Conservation (phyloP, 1,140 invertebrate species). For the Leptopilina clavipes region DNA sequence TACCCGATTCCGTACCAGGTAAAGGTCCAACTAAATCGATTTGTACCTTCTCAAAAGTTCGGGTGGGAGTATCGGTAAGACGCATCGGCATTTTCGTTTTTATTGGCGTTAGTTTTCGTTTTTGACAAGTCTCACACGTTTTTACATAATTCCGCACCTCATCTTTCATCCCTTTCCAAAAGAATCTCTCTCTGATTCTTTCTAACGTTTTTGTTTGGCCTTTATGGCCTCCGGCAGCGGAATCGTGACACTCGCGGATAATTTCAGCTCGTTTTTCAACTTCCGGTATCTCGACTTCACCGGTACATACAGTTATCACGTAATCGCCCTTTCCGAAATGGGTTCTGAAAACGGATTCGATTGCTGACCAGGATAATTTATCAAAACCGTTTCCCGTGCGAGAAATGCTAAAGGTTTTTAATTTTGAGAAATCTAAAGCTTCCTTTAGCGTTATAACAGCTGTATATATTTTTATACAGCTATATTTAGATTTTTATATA, state of each 20-base stretch:
- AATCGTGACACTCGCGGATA: conserved; percentile 63
- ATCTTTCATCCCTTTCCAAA: conserved; percentile 65
- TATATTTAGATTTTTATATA: too few relatives aligned
- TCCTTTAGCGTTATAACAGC: not conserved
- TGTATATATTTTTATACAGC: too few relatives aligned
- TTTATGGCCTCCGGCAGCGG: conserved; percentile 60
- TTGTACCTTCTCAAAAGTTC: conserved; percentile 65
- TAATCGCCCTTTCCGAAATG: conserved; percentile 34
- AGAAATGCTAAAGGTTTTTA: conserved; percentile 6
- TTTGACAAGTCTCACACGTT: conserved; percentile 62
- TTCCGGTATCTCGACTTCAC: too few relatives aligned
- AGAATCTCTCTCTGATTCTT: conserved; percentile 63
- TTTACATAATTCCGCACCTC: conserved; percentile 62
- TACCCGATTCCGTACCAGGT: conserved; percentile 52
- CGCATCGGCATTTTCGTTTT: conserved; percentile 62
- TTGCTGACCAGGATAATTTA: not conserved
- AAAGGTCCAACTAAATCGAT: too few relatives aligned
- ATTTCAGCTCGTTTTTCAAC: conserved; percentile 59
- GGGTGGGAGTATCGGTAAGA: conserved; percentile 59
- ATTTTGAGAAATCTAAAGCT: not conserved
- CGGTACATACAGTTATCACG: conserved; percentile 40
- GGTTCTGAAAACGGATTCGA: conserved; percentile 10
- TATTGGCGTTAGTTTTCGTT: conserved; percentile 61
- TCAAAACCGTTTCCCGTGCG: too few relatives aligned
- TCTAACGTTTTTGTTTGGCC: conserved; percentile 61